Percentiles rank a stretch among this genome's conserved stretches.
These are phyloP conservation scores for Hydrolagus affinis DNA, from an alignment of 2,113 vertebrate species.

Conservation along the genomic window DNA sequence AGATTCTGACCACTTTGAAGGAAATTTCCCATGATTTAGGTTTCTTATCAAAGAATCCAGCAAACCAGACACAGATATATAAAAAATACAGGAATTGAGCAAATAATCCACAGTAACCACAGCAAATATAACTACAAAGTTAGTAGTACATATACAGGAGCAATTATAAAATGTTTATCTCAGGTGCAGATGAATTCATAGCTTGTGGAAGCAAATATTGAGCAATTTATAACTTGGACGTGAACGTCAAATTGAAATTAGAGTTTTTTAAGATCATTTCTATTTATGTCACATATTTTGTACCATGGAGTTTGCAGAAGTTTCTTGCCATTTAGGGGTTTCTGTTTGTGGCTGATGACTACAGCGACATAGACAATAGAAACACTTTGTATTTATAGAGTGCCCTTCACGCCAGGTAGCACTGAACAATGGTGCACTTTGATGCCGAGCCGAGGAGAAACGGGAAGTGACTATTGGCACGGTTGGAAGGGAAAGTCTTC, in stretches of 20 bases:
- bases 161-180: not conserved
- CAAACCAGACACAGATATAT: not conserved
- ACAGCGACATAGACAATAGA: too few relatives aligned
- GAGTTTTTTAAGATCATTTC: not conserved
- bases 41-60: too few relatives aligned
- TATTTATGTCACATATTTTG: not conserved
- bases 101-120: not conserved
- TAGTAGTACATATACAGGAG: not conserved
- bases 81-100: not conserved
- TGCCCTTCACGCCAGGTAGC: too few relatives aligned
- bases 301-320: not conserved
- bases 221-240: not conserved
- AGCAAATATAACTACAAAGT: not conserved
- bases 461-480: too few relatives aligned
- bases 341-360: not conserved
- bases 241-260: not conserved
- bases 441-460: too few relatives aligned
- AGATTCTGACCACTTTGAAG: too few relatives aligned
- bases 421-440: too few relatives aligned
- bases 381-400: too few relatives aligned
- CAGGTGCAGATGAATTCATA: not conserved
- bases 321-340: not conserved
- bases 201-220: not conserved
- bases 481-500: too few relatives aligned
- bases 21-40: too few relatives aligned